Base-by-base conservation (phyloP, 2,888 invertebrate genomes). In the Nemotelus pantherinus region DNA sequence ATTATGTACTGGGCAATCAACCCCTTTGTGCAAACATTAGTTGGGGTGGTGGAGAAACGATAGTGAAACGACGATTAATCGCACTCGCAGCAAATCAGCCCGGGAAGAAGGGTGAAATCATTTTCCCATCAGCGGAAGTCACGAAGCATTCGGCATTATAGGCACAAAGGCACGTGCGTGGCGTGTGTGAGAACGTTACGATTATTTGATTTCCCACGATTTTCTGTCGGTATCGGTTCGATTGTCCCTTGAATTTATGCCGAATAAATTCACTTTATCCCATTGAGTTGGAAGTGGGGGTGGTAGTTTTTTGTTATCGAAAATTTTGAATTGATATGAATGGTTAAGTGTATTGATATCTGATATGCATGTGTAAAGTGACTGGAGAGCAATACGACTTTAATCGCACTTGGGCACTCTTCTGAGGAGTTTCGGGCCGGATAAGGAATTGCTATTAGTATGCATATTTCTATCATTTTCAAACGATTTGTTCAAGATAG, bases 181-280 rank as follows among this genome's bases (percentile, higher is more conserved):
- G 82, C 83, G 82, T 84, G 85, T 86, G 86, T 87, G 86, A 86
- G 86, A 86, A 87, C 83, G 83, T 82, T 79, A 80, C 82, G 83
- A 83, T 81, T 83, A 85, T 83, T 85, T 84, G 83, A 84, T 85
- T 86, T 86, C 86, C 84, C 84, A 84, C 84, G 84, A 82, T 68
- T 77, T 47, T 60, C 48, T 4, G 4, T 48, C 25, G 25, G 25
- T 25, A 39, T 58, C 58, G 25, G 25, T 25, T 25, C 25, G 25
- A 25, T 25, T 25, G 25, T 25, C 25, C 25, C 25, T 25, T 25
- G 25, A 25, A 25, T 25, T 25, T 25, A 25, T 25, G 25, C 25
- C 53, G 10, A 53, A 2, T 25, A 7, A 57, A 57, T 57, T 57
- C 57, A 57, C 4, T 57, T 3, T 25, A 25, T 25, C 25, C 25